Conservation (phyloP, 1,140 invertebrate genomes). For the Zaprionus ornatus region DNA sequence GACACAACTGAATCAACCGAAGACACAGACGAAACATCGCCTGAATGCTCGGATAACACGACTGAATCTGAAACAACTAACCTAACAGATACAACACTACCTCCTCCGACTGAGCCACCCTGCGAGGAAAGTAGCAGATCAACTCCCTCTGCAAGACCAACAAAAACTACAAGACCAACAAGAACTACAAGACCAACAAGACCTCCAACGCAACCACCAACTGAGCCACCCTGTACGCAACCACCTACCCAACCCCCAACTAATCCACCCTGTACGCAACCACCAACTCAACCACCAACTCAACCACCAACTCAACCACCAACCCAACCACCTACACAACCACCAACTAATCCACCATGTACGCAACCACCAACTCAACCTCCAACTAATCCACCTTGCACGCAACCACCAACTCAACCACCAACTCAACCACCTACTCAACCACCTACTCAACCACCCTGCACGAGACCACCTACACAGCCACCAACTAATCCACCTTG, state of each 20-base stretch:
- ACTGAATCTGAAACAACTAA: background rate
- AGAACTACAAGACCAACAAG: background rate
- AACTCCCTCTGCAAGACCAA: background rate
- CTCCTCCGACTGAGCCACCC: background rate
- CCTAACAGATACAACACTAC: background rate
- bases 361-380: no score
- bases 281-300: background rate
- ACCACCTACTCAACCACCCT: background rate
- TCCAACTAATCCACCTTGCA: no score
- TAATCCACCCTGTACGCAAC: no score
- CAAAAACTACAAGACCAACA: background rate
- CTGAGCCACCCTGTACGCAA: no score
- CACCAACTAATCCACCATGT: no score
- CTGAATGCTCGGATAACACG: background rate
- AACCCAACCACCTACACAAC: background rate
- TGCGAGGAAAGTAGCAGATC: background rate
- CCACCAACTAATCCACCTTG: no score
- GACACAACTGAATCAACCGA: background rate
- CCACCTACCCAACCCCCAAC: background rate
- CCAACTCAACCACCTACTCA: background rate
- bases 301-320: background rate
- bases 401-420: background rate
- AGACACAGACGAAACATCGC: background rate
- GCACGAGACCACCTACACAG: no score
- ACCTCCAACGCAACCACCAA: background rate